Evolutionary conservation across 2,113 vertebrate species (phyloP).

Genomic region (Eolophus roseicapilla): DNA sequence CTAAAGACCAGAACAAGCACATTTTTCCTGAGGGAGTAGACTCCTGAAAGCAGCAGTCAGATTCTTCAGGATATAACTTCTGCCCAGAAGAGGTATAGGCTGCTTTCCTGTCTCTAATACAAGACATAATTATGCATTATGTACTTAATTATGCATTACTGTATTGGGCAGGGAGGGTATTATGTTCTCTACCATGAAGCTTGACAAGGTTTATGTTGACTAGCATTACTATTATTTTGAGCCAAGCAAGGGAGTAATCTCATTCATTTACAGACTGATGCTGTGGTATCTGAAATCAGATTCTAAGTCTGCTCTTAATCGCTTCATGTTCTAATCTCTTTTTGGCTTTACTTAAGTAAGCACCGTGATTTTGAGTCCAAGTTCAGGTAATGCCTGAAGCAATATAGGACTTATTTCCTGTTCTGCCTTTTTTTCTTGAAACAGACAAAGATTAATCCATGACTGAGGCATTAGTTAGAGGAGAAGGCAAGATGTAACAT

Average conservation of each 20-base stretch:
- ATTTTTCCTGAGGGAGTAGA: slow-evolving; percentile 41
- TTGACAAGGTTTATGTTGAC: background rate
- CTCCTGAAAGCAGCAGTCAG: background rate
- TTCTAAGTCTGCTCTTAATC: background rate
- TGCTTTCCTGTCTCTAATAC: background rate
- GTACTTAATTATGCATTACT: slow-evolving; percentile 17
- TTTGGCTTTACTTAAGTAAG: background rate
- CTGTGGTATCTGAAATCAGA: background rate
- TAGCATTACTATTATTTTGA: background rate
- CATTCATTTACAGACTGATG: background rate
- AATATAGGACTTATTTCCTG: background rate
- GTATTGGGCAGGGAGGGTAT: background rate
- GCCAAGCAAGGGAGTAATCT: background rate
- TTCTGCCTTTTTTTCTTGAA: background rate
- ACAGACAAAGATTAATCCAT: background rate
- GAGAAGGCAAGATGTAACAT: background rate
- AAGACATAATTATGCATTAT: background rate
- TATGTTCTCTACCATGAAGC: background rate
- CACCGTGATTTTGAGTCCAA: background rate
- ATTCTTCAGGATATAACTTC: slow-evolving; percentile 8
- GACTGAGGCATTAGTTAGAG: background rate
- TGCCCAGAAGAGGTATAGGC: background rate
- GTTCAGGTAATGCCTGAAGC: background rate
- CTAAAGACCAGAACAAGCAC: background rate
- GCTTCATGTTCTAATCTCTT: background rate